These are phyloP conservation scores for Anisognathus igniventris DNA, from an alignment of 2,797 vertebrate genomes.

Conservation along the genomic window DNA sequence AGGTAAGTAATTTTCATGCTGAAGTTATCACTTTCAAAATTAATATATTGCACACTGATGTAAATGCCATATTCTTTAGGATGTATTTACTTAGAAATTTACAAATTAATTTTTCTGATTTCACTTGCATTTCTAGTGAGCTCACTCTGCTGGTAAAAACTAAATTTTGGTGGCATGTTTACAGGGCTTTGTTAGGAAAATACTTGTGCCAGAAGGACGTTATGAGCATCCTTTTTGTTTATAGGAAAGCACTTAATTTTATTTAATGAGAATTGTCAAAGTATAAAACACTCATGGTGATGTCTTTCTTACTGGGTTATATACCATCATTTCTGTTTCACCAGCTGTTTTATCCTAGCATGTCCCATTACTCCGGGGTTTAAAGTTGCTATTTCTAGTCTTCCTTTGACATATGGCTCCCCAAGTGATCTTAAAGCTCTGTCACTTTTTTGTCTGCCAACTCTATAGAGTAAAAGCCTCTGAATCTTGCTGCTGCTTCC, in stretches of 20 bases:
- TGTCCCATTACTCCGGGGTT: slow-evolving; percentile 7
- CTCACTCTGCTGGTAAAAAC: slow-evolving; percentile 30
- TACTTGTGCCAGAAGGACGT: slow-evolving; percentile 46
- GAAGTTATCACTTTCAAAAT: slow-evolving; percentile 50
- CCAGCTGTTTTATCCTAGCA: slow-evolving; percentile 14
- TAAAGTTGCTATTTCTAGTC: slow-evolving; percentile 60
- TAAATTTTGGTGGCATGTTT: slow-evolving; percentile 37
- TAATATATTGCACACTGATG: slow-evolving; percentile 49
- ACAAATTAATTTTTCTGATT: slow-evolving; percentile 33
- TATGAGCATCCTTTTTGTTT: slow-evolving; percentile 61
- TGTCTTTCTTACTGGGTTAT: slow-evolving; percentile 66
- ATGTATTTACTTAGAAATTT: slow-evolving; percentile 57
- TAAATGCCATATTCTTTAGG: slow-evolving; percentile 59
- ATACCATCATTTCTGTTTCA: slow-evolving; percentile 14
- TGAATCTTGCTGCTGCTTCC: slow-evolving; percentile 24
- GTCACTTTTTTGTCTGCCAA: slow-evolving; percentile 3
- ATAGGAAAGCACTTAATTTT: slow-evolving; percentile 65
- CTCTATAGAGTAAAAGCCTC: neutral
- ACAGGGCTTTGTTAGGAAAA: slow-evolving; percentile 46
- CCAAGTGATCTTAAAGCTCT: slow-evolving; percentile 13
- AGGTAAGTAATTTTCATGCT: slow-evolving; percentile 71
- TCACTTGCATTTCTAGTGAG: slow-evolving; percentile 47
- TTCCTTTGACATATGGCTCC: slow-evolving; percentile 46
- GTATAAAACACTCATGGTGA: slow-evolving; percentile 56
- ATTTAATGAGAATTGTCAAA: slow-evolving; percentile 64